Percentiles rank a stretch among this genome's conserved stretches.
Conservation (phyloP, 1,140 invertebrate species). For the Penaeus vannamei region DNA sequence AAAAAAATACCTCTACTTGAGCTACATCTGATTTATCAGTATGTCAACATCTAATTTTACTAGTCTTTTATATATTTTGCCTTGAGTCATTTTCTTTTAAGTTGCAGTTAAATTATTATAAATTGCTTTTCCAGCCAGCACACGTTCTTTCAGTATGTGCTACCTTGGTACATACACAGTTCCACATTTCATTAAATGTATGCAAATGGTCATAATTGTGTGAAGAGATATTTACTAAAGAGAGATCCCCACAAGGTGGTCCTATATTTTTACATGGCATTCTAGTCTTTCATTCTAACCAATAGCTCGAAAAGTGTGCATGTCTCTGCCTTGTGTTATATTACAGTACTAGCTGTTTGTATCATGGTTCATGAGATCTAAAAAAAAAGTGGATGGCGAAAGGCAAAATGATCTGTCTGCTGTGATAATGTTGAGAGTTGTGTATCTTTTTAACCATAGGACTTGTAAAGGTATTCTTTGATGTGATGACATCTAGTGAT, state of each 20-base stretch:
- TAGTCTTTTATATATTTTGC: too few species aligned
- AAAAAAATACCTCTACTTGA: too few species aligned
- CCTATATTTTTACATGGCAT: conserved; percentile 63
- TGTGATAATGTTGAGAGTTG: conserved; percentile 61
- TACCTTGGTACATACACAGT: conserved; percentile 54
- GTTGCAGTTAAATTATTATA: too few species aligned
- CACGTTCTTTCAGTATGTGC: conserved; percentile 47
- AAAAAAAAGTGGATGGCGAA: conserved; percentile 51
- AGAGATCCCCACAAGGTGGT: conserved; percentile 64
- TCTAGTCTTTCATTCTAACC: conserved; percentile 66
- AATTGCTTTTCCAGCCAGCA: conserved; percentile 37
- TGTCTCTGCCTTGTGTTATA: conserved; percentile 64
- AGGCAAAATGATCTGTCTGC: conserved; percentile 49
- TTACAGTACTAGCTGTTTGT: conserved; percentile 63
- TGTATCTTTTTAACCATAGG: conserved; percentile 23
- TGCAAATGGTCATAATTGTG: conserved; percentile 65
- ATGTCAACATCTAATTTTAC: too few species aligned
- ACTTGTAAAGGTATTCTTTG: background rate
- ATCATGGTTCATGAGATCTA: conserved; percentile 61
- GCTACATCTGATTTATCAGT: too few species aligned
- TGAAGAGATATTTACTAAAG: conserved; percentile 65
- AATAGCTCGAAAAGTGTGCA: conserved; percentile 62
- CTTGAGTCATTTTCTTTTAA: too few species aligned
- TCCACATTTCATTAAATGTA: conserved; percentile 60
- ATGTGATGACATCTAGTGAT: conserved; percentile 47